phyloP scores from a whole-genome alignment of 23 tunicate genomes.

The Phallusia fumigata region DNA sequence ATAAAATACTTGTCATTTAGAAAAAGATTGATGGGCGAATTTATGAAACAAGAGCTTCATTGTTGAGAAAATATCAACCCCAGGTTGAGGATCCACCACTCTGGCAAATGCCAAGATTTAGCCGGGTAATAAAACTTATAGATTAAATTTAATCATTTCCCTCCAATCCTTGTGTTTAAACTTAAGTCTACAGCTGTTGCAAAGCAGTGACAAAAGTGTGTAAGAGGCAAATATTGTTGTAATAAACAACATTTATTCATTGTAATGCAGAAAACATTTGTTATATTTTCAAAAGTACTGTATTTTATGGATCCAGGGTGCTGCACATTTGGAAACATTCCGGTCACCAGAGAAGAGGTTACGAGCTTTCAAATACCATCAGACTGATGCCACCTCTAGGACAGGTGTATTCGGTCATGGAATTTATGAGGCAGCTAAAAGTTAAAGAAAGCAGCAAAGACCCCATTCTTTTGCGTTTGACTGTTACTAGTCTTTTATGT shows the following conservation, averaged over 20 bases:
- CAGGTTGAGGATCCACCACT: slow-evolving; percentile 74
- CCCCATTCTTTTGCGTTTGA: background rate
- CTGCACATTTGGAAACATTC: slow-evolving; percentile 86
- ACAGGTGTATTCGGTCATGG: slow-evolving; percentile 92
- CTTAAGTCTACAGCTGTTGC: too few relatives aligned
- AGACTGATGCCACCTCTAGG: slow-evolving; percentile 81
- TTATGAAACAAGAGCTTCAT: slow-evolving; percentile 78
- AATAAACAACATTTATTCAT: too few relatives aligned
- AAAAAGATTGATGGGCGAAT: slow-evolving; percentile 80
- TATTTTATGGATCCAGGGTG: slow-evolving; percentile 35
- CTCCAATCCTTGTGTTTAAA: too few relatives aligned
- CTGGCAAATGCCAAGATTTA: slow-evolving; percentile 89
- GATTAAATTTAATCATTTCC: too few relatives aligned
- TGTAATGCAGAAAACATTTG: too few relatives aligned
- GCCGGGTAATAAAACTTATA: too few relatives aligned
- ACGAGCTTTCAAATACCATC: slow-evolving; percentile 77
- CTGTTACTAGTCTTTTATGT: background rate
- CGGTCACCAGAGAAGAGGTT: slow-evolving; percentile 65
- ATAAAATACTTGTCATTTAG: slow-evolving; percentile 34
- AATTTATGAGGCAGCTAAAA: slow-evolving; percentile 81
- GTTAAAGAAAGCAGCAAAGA: slow-evolving; percentile 41
- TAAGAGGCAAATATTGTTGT: too few relatives aligned
- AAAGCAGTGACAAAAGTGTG: too few relatives aligned
- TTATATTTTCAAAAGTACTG: too few relatives aligned
- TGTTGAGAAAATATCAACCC: slow-evolving; percentile 72